phyloP scores from a whole-genome alignment of 2,113 vertebrate genomes.

The Malurus alboscapulatus region DNA sequence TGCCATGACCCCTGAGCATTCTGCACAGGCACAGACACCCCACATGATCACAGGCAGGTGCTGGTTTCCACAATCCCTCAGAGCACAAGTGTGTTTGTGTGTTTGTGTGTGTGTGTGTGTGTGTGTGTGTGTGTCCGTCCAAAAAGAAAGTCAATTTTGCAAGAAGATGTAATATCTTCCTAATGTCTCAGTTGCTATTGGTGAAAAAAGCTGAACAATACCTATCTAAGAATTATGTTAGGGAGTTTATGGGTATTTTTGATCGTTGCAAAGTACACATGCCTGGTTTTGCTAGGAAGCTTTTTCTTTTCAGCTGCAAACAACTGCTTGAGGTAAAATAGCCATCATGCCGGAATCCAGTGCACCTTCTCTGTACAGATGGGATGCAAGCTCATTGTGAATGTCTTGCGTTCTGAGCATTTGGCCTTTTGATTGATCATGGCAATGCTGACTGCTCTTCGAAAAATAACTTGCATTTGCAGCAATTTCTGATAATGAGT shows the following conservation, averaged over 20 bases:
- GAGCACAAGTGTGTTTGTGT: background rate
- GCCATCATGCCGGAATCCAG: background rate
- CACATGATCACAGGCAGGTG: accelerated
- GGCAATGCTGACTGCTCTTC: background rate
- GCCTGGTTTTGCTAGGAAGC: background rate
- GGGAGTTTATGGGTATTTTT: background rate
- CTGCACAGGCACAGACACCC: background rate
- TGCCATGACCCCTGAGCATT: background rate
- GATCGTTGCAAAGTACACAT: background rate
- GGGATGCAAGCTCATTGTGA: accelerated
- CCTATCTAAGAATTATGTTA: background rate
- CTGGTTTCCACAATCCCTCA: background rate
- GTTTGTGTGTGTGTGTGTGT: background rate
- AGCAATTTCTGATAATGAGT: background rate
- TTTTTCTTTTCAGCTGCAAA: background rate
- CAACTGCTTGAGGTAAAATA: background rate
- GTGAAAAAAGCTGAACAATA: background rate
- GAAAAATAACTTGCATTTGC: background rate
- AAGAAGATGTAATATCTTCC: background rate
- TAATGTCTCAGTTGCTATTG: background rate
- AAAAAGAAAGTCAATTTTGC: background rate
- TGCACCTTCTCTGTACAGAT: accelerated
- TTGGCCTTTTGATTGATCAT: background rate
- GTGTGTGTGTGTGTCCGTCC: background rate
- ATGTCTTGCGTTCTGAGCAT: background rate